These are phyloP conservation scores for Butorides virescens DNA, from an alignment of 2,113 vertebrate species.

Conservation along the genomic window DNA sequence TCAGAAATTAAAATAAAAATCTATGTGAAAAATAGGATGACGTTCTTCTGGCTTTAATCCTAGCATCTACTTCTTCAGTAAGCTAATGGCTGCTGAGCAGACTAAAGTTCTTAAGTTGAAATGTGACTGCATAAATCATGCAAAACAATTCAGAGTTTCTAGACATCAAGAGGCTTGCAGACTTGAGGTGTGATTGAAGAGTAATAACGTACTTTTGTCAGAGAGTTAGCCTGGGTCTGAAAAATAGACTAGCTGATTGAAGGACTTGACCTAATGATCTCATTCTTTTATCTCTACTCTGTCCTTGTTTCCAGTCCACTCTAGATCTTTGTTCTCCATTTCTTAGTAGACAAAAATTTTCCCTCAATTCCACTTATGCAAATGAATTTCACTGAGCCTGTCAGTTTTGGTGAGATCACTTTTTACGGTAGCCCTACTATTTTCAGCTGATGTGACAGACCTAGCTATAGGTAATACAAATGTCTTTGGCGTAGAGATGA, in stretches of 20 bases:
- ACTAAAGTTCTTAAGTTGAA: slow-evolving; percentile 32
- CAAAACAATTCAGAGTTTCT: slow-evolving; percentile 50
- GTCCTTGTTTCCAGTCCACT: slow-evolving; percentile 39
- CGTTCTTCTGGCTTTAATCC: background rate
- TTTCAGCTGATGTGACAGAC: background rate
- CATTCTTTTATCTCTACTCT: slow-evolving; percentile 48
- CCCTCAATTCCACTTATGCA: slow-evolving; percentile 26
- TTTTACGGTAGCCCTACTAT: background rate
- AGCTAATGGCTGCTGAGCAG: slow-evolving; percentile 13
- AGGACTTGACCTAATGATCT: slow-evolving; percentile 61
- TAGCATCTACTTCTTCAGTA: background rate
- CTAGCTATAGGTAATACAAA: background rate
- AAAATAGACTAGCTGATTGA: slow-evolving; percentile 67
- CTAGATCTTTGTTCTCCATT: slow-evolving; percentile 26
- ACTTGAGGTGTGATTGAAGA: slow-evolving; percentile 59
- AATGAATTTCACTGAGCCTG: slow-evolving; percentile 22
- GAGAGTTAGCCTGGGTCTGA: slow-evolving; percentile 25
- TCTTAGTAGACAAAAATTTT: background rate
- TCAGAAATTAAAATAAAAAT: slow-evolving; percentile 19
- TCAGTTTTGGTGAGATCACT: background rate
- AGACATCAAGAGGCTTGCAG: slow-evolving; percentile 48
- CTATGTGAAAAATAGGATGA: background rate
- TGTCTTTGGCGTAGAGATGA: background rate
- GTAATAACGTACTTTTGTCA: slow-evolving; percentile 46
- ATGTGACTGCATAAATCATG: slow-evolving; percentile 53